Evolutionary conservation across 2,113 vertebrate species (phyloP), one percentile per base, ranked within the genome.

Genomic region (Sapajus apella): DNA sequence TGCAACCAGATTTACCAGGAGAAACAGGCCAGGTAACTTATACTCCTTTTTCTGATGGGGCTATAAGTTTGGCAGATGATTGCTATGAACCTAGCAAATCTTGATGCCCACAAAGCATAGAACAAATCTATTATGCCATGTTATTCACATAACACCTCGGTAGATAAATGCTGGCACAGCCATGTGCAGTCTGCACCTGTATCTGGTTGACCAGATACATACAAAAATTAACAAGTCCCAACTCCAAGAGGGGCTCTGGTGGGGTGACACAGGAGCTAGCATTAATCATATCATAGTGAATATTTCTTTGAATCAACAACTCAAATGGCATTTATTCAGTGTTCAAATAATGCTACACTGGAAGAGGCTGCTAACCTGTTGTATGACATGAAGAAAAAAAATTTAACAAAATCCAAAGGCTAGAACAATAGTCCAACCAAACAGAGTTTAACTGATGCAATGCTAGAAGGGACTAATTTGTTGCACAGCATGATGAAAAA

Each of bases 251-350:
- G 12, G 32, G 7, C 23, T 70, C 37, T 85, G n/a, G 16, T 50
- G 50, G 94, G 27, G 61, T 81, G 27, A 23, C 64, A 95, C 25
- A 73, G 20, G 12, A 97, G 37, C 35, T 79, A 90, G 14, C 56
- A 95, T 56, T 89, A 97, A 94, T 18, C 16, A 72, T 18, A 94
- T 90, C 9, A 61, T 56, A 91, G 40, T 77, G 20, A 94, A 94
- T 40, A 91, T 61, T 84, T 79, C 6, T 93, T 92, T 79, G 14
- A 93, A 91, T 86, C 40, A 94, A 92, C 14, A 85, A 81, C 14
- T 27, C 56, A 6, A 91, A 21, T 73, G 35, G 75, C 43, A 91
- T 21, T 75, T 90, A 90, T 21, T 79, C 72, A 96, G 81, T 94
- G 87, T 96, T 87, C 13, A 93, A 92, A 66, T 64, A 16, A 84